Conservation (phyloP, 1,140 invertebrate species). For the Galendromus occidentalis region DNA sequence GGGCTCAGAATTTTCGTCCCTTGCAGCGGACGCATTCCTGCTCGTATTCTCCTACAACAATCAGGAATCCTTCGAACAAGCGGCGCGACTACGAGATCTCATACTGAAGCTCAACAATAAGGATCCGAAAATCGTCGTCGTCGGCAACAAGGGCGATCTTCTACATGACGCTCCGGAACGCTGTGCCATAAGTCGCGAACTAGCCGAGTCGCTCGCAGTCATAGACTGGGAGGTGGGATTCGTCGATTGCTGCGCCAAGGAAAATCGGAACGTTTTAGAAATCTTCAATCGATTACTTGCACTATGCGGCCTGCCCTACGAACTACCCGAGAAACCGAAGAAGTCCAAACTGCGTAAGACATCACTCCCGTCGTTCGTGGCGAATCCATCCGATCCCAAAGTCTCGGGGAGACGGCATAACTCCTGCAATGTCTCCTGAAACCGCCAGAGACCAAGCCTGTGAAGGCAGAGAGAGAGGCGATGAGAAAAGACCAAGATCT, state of each 20-base stretch:
- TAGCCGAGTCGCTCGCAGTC: neutral
- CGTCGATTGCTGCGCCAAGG: constrained; percentile 2
- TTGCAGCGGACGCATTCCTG: constrained; percentile 7
- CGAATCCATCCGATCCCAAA: constrained; percentile 4
- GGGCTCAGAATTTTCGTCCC: too few relatives aligned
- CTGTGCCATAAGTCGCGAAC: neutral
- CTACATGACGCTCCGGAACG: neutral
- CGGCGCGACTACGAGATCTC: neutral
- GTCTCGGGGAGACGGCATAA: neutral
- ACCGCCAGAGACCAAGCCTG: too few relatives aligned
- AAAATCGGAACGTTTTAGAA: neutral
- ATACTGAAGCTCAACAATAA: neutral
- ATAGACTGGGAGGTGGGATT: constrained; percentile 7
- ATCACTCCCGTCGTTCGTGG: neutral
- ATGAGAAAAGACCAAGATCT: too few relatives aligned
- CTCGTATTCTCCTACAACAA: constrained; percentile 9
- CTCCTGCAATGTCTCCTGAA: neutral
- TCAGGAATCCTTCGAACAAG: neutral
- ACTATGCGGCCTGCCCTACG: constrained; percentile 3
- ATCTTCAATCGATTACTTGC: neutral
- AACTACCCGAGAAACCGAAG: constrained; percentile 7
- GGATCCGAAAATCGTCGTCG: constrained; percentile 4
- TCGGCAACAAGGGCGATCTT: neutral
- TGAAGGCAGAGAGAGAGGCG: too few relatives aligned
- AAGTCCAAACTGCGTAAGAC: neutral